phyloP scores from a whole-genome alignment of 2,113 vertebrate genomes.

The Pan troglodytes region NHGRI_mPanTro3-v2.1_pri NC_072421.2:78376001-78376500 shows the following conservation, averaged over 20 bases:
- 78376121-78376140: background rate
- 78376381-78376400: slow-evolving; percentile 7
- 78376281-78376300: background rate
- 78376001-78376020: background rate
- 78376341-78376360: slow-evolving; percentile 20
- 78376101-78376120: background rate
- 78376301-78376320: background rate
- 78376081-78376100: background rate
- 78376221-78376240: slow-evolving; percentile 25
- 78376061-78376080: background rate
- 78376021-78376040: background rate
- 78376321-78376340: background rate
- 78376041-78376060: background rate
- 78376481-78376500: background rate
- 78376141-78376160: background rate
- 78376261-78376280: slow-evolving; percentile 2
- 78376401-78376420: slow-evolving; percentile 23
- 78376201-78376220: slow-evolving; percentile 37
- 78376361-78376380: background rate
- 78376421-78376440: background rate
- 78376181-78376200: background rate
- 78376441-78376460: background rate
- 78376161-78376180: background rate
- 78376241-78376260: background rate
- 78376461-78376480: background rate